phyloP scores from a whole-genome alignment of 2,888 invertebrate species.

The Diaphora mendica region DNA sequence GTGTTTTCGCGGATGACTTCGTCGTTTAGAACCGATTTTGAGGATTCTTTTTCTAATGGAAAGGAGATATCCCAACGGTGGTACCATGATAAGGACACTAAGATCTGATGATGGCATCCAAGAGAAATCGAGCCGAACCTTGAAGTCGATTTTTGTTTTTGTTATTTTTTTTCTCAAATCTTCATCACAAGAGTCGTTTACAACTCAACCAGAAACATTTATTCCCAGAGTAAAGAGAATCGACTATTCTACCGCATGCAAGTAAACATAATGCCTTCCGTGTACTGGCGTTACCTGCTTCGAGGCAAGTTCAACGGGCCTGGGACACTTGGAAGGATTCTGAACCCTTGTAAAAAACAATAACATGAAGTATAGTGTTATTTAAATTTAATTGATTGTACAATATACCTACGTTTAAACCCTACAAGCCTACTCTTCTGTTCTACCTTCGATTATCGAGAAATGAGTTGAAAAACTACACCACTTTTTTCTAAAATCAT shows the following conservation, averaged over 20 bases:
- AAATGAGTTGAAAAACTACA: background rate
- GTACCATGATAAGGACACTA: too few species aligned
- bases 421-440: background rate
- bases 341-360: constrained; percentile 60
- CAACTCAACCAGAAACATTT: background rate
- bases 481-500: background rate
- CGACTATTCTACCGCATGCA: constrained; percentile 91
- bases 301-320: constrained; percentile 94
- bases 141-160: too few species aligned
- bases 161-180: too few species aligned
- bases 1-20: too few species aligned
- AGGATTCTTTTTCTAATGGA: too few species aligned
- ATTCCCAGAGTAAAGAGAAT: constrained; percentile 83
- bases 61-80: too few species aligned
- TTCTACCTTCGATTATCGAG: background rate
- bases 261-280: constrained; percentile 91
- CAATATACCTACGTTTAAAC: background rate
- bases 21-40: too few species aligned
- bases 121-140: too few species aligned
- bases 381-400: constrained; percentile 3
- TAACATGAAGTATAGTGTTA: background rate
- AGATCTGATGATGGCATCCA: too few species aligned
- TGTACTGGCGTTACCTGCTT: constrained; percentile 95
- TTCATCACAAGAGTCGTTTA: too few species aligned
- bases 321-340: constrained; percentile 82